Evolutionary conservation across 1,140 invertebrate genomes (phyloP).

Genomic region (Agraylea sexmaculata): DNA sequence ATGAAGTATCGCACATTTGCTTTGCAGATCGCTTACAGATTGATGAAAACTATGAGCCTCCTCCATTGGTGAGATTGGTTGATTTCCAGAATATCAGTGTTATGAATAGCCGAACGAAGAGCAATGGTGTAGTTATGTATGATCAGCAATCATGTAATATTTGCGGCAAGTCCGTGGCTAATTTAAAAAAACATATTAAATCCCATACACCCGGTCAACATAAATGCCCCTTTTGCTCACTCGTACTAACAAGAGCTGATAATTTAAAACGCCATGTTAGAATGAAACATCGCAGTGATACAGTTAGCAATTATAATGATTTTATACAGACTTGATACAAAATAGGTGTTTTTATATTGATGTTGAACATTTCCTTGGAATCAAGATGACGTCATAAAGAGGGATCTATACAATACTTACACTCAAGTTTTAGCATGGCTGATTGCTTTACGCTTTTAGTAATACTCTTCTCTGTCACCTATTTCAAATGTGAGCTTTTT

Average conservation of each 20-base stretch:
- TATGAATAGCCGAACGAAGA: slow-evolving; percentile 9
- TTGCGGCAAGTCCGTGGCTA: slow-evolving; percentile 60
- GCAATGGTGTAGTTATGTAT: slow-evolving; percentile 4
- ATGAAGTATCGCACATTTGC: too few species aligned
- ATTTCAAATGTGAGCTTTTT: too few species aligned
- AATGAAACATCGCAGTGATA: slow-evolving; percentile 49
- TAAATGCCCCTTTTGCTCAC: slow-evolving; percentile 53
- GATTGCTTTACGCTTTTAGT: too few species aligned
- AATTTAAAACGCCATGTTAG: slow-evolving; percentile 58
- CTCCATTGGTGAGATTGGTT: slow-evolving; percentile 5
- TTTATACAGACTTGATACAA: too few species aligned
- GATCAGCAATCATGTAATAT: slow-evolving; percentile 41
- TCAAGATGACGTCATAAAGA: too few species aligned
- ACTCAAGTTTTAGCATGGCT: too few species aligned
- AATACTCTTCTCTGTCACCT: too few species aligned
- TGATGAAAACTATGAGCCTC: slow-evolving; percentile 19
- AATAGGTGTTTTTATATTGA: too few species aligned
- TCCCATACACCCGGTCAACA: slow-evolving; percentile 57
- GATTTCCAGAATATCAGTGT: slow-evolving; percentile 1
- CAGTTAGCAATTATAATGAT: too few species aligned
- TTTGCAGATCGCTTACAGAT: slow-evolving; percentile 15
- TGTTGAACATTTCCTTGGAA: too few species aligned
- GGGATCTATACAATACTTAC: too few species aligned
- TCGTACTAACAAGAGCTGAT: slow-evolving; percentile 55
- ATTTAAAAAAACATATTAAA: slow-evolving; percentile 59